Evolutionary conservation across 2,888 invertebrate species (phyloP), one percentile per base, ranked within the genome.

Genomic region (Harpalus rubripes): DNA sequence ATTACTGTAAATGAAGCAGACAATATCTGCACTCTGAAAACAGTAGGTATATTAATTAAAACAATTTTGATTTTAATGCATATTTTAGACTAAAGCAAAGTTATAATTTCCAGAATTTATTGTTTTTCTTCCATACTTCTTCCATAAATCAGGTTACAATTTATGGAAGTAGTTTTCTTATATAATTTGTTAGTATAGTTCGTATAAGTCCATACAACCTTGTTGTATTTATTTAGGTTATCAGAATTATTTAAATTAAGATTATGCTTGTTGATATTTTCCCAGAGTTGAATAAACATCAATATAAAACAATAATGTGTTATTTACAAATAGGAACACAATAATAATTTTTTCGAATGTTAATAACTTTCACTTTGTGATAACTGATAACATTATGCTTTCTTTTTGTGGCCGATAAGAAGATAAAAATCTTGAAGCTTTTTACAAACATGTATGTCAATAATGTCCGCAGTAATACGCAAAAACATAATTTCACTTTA

Each of bases 291-390:
- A 72, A 41, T 15, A 72, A 72, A 72, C 68, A 72, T 41, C 39
- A 44, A 7, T 26, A 74, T 32, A 74, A 44, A 74, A 74, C 72
- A 74, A 74, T 68, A 68, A 68, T 5, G n/a, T n/a, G 41, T 72
- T 41, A 72, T 72, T 74, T 44, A 44, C 72, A 74, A 72, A 74
- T 41, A 68, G 68, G 68, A 68, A 74, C 41, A 74, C 44, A 74
- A 74, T 74, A 74, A 41, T 39, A 32, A 41, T 68, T 74, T 74
- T 74, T 63, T 41, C 68, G 52, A 82, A 82, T 72, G n/a, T 68
- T 39, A 82, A 82, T 82, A 16, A 82, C 82, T 82, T 82, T 82
- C 82, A 68, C 81, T 72, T 15, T 32, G 56, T 72, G 68, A 82
- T 82, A 68, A 56, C 56, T 82, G 68, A 82, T 82, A 81, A 81